phyloP scores from a whole-genome alignment of 1,140 invertebrate species.

The Heterodera schachtii region DNA sequence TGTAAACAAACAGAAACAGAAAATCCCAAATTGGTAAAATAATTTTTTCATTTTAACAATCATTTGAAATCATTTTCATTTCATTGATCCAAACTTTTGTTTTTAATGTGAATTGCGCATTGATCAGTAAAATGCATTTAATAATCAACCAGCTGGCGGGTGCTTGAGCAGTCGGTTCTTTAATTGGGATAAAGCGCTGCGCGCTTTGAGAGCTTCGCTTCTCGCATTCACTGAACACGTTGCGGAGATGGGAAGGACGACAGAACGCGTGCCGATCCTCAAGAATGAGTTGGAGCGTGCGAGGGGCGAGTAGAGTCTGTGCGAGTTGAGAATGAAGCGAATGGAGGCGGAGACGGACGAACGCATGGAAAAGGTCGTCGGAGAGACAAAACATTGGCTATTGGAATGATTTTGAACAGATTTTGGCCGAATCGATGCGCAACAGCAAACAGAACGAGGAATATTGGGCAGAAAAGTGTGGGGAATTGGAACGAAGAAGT shows the following conservation, averaged over 20 bases:
- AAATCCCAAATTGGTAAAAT: too few relatives aligned
- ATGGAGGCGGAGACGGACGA: constrained; percentile 50
- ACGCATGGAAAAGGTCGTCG: constrained; percentile 9
- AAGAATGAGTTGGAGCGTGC: constrained; percentile 52
- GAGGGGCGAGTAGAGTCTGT: constrained; percentile 48
- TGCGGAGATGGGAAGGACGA: constrained; percentile 40
- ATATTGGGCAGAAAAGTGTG: constrained; percentile 59
- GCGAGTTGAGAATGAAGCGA: constrained; percentile 52
- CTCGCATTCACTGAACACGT: constrained; percentile 41
- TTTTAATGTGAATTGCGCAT: too few relatives aligned
- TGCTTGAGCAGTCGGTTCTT: too few relatives aligned
- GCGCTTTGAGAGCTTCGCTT: too few relatives aligned
- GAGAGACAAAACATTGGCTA: neutral
- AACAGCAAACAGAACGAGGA: constrained; percentile 48
- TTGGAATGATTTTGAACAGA: constrained; percentile 45
- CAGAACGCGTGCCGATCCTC: constrained; percentile 50
- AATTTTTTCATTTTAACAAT: too few relatives aligned
- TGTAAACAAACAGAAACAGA: too few relatives aligned
- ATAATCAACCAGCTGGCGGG: too few relatives aligned
- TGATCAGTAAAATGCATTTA: too few relatives aligned
- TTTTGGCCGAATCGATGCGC: constrained; percentile 49
- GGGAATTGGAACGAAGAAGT: constrained; percentile 36
- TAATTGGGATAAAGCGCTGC: too few relatives aligned
- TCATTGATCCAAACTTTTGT: too few relatives aligned
- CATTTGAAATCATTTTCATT: too few relatives aligned